Evolutionary conservation across 2,888 invertebrate genomes (phyloP).

Genomic region (Amiota minor): DNA sequence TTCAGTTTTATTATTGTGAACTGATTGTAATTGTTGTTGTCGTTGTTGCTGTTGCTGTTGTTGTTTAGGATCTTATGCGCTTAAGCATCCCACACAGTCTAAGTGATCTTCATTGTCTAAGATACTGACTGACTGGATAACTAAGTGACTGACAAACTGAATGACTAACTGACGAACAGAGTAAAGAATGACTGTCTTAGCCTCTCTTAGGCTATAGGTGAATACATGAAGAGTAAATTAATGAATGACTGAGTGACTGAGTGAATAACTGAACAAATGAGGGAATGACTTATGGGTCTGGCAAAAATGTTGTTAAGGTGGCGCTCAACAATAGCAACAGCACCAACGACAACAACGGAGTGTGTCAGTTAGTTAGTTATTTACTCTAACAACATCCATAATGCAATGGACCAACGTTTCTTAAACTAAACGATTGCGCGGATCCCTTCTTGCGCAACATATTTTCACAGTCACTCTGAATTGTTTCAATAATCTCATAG

Average conservation of each 20-base stretch:
- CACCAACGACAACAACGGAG: slow-evolving; percentile 21
- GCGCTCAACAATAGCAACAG: slow-evolving; percentile 61
- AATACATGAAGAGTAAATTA: too few relatives aligned
- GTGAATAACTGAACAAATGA: slow-evolving; percentile 40
- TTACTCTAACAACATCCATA: too few relatives aligned
- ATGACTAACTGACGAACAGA: slow-evolving; percentile 11
- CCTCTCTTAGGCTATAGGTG: too few relatives aligned
- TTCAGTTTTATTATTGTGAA: slow-evolving; percentile 3
- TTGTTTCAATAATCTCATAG: too few relatives aligned
- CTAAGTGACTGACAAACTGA: not conserved
- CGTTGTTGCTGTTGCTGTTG: slow-evolving; percentile 16
- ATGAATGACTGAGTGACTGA: slow-evolving; percentile 36
- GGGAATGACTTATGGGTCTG: slow-evolving; percentile 63
- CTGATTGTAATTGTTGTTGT: slow-evolving; percentile 13
- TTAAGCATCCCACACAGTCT: slow-evolving; percentile 24
- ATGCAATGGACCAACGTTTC: too few relatives aligned
- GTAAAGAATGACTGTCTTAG: too few relatives aligned
- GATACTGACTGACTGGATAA: slow-evolving; percentile 2
- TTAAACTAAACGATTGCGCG: too few relatives aligned
- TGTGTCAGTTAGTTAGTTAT: too few relatives aligned
- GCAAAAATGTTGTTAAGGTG: slow-evolving; percentile 67
- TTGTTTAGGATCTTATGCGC: not conserved
- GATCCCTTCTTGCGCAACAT: too few relatives aligned
- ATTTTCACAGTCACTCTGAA: too few relatives aligned
- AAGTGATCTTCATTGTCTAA: not conserved